These are phyloP conservation scores for Ceyx cyanopectus DNA, from an alignment of 2,113 vertebrate species.

Conservation along the genomic window DNA sequence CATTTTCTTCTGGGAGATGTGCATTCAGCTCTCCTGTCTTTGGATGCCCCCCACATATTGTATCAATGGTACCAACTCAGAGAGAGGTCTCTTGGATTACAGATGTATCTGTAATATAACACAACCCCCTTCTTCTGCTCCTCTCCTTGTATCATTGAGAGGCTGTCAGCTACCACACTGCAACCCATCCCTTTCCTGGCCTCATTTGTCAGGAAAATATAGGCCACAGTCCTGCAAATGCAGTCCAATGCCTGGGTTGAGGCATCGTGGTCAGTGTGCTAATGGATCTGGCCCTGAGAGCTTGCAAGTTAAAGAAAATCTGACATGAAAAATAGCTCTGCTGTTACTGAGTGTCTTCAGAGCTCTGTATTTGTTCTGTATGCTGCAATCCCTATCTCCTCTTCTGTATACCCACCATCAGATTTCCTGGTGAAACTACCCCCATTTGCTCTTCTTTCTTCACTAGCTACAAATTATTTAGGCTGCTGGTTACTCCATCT, in stretches of 20 bases:
- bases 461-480: not conserved
- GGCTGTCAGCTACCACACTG: not conserved
- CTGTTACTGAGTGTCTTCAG: not conserved
- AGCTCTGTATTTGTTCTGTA: not conserved
- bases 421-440: not conserved
- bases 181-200: not conserved
- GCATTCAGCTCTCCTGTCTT: not conserved
- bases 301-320: not conserved
- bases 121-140: not conserved
- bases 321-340: slow-evolving; percentile 23
- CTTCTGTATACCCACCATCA: not conserved
- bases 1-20: not conserved
- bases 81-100: not conserved
- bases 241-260: not conserved
- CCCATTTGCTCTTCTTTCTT: not conserved
- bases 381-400: not conserved
- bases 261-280: not conserved
- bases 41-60: fast-evolving
- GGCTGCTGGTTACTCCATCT: not conserved
- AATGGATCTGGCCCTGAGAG: not conserved
- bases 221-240: not conserved
- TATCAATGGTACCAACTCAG: not conserved
- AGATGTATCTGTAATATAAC: not conserved
- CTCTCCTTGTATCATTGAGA: not conserved
- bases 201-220: not conserved